Conservation (phyloP, 2,113 vertebrate genomes). For the Lontra canadensis region DNA sequence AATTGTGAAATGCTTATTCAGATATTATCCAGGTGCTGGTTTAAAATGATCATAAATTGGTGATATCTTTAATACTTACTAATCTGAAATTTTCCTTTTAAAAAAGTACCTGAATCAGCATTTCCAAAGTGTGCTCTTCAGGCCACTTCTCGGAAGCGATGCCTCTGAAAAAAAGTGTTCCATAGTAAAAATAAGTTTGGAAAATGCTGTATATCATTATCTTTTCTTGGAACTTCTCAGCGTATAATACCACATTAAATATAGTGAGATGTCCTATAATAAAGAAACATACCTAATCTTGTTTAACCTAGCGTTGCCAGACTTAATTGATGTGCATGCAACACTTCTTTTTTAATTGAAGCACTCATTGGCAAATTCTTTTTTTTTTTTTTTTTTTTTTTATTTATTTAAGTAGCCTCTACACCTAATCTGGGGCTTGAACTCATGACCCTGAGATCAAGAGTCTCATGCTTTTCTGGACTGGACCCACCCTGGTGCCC, state of each 20-base stretch:
- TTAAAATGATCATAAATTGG: conserved; percentile 36
- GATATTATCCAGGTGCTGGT: not conserved
- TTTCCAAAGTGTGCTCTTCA: conserved; percentile 10
- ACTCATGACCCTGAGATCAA: not conserved
- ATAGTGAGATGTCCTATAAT: not conserved
- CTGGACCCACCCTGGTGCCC: not conserved
- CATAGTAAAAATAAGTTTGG: conserved; percentile 9
- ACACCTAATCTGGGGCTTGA: not conserved
- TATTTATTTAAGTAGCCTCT: not conserved
- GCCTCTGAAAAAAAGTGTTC: not conserved
- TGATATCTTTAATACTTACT: conserved; percentile 18
- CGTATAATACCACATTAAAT: not conserved
- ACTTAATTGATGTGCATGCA: conserved; percentile 8
- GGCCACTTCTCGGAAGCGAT: not conserved
- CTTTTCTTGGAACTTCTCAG: not conserved
- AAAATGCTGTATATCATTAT: not conserved
- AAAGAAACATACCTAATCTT: not conserved
- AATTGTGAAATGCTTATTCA: conserved; percentile 23
- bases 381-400: not conserved
- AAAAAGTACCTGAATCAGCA: not conserved
- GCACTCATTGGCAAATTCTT: not conserved
- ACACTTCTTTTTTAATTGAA: not conserved
- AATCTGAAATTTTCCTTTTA: conserved; percentile 5
- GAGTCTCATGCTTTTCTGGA: not conserved
- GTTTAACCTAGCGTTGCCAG: not conserved